These are phyloP conservation scores for Drosophila melanogaster DNA, from an alignment of 1,140 invertebrate species.

Conservation along the genomic window DNA sequence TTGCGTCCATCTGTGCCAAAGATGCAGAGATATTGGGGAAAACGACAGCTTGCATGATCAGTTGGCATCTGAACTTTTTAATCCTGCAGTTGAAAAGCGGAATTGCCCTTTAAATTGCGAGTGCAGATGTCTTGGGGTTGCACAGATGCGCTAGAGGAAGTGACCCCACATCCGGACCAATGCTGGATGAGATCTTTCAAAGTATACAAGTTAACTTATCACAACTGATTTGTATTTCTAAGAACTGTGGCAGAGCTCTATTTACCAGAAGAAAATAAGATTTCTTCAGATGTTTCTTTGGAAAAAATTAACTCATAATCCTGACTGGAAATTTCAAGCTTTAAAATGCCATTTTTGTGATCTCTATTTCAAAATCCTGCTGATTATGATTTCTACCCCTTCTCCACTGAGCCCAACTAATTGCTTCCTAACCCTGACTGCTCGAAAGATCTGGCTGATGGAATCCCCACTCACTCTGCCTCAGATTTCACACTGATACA, in stretches of 20 bases:
- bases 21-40: conserved; percentile 15
- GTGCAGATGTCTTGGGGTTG: conserved; percentile 10
- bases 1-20: conserved; percentile 14
- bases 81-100: conserved; percentile 18
- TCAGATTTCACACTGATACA: conserved; percentile 74
- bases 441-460: conserved; percentile 17
- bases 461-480: conserved; percentile 18
- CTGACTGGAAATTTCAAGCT: neutral
- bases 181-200: neutral
- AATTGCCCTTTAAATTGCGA: conserved; percentile 8
- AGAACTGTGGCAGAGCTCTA: neutral
- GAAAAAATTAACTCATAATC: neutral
- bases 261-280: neutral
- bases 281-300: neutral
- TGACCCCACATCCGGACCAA: neutral
- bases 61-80: conserved; percentile 55
- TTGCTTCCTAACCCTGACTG: conserved; percentile 47
- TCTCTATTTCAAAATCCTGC: neutral
- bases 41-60: conserved; percentile 39
- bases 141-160: conserved; percentile 13
- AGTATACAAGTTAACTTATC: neutral
- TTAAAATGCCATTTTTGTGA: neutral
- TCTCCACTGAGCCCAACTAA: conserved; percentile 18
- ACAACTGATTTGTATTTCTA: neutral
- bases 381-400: conserved; percentile 4